Percentiles rank a stretch among this genome's conserved stretches.
These are phyloP conservation scores for Osedax fenrisi DNA, from an alignment of 2,888 invertebrate genomes.

Conservation along the genomic window DNA sequence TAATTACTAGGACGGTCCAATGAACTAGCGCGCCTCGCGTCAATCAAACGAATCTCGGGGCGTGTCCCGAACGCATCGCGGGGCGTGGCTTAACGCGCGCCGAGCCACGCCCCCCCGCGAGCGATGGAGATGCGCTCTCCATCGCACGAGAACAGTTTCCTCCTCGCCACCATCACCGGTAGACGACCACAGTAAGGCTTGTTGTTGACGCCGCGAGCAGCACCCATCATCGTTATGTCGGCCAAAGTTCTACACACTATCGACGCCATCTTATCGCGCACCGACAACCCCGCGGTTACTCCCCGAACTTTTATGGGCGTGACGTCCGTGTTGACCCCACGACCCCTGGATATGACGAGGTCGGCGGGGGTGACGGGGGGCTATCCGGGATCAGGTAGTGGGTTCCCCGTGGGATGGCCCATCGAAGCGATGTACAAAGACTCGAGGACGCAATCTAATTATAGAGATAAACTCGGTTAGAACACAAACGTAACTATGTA, in stretches of 20 bases:
- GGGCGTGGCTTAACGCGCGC: not conserved
- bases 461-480: not conserved
- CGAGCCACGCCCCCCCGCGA: too few relatives aligned
- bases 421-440: not conserved
- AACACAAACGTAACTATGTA: too few relatives aligned
- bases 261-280: constrained; percentile 1
- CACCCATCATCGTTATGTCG: not conserved
- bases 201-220: too few relatives aligned
- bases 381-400: not conserved
- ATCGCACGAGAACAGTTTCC: not conserved
- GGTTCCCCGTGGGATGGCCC: not conserved
- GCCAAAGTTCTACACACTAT: constrained; percentile 12
- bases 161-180: too few relatives aligned
- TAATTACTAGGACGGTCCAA: too few relatives aligned
- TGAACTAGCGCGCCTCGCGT: too few relatives aligned
- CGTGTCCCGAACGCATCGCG: not conserved
- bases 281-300: not conserved
- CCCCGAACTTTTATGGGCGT: not conserved
- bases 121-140: too few relatives aligned
- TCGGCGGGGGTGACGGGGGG: too few relatives aligned
- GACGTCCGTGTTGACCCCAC: not conserved
- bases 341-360: too few relatives aligned
- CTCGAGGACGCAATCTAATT: not conserved
- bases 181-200: too few relatives aligned
- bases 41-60: not conserved